phyloP scores from a whole-genome alignment of 2,113 vertebrate species.

The Andinoacara biseriatus region DNA sequence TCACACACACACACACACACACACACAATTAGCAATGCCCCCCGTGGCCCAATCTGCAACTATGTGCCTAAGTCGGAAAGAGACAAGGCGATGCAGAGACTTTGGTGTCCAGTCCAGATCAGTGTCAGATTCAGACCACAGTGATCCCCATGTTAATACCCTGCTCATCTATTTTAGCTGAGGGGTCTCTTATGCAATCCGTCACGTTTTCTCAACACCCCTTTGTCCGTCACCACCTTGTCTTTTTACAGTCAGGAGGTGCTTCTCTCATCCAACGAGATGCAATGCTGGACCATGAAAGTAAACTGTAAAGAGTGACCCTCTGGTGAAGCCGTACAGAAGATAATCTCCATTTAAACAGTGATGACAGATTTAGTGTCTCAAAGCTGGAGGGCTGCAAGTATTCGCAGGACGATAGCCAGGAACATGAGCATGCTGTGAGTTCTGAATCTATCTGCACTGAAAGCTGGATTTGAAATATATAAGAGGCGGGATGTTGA shows the following conservation, averaged over 20 bases:
- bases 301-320: constrained; percentile 7
- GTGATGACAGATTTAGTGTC: constrained; percentile 12
- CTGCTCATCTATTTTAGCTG: constrained; percentile 63
- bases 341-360: constrained; percentile 2
- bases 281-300: constrained; percentile 3
- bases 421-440: background rate
- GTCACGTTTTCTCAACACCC: constrained; percentile 48
- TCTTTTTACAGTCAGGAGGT: constrained; percentile 52
- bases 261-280: constrained; percentile 15
- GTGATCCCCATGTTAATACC: constrained; percentile 67
- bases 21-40: constrained; percentile 14
- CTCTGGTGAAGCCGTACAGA: constrained; percentile 7
- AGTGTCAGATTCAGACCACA: constrained; percentile 60
- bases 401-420: background rate
- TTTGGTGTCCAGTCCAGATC: constrained; percentile 18
- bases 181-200: constrained; percentile 55
- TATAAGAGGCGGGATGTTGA: background rate
- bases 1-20: constrained; percentile 24
- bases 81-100: constrained; percentile 1
- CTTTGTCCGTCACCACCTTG: constrained; percentile 46
- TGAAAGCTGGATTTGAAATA: background rate
- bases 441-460: background rate
- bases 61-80: constrained; percentile 11
- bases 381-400: background rate
- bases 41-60: constrained; percentile 13